Evolutionary conservation across 2,888 invertebrate genomes (phyloP).

Genomic region (Gandaritis pyraliata): DNA sequence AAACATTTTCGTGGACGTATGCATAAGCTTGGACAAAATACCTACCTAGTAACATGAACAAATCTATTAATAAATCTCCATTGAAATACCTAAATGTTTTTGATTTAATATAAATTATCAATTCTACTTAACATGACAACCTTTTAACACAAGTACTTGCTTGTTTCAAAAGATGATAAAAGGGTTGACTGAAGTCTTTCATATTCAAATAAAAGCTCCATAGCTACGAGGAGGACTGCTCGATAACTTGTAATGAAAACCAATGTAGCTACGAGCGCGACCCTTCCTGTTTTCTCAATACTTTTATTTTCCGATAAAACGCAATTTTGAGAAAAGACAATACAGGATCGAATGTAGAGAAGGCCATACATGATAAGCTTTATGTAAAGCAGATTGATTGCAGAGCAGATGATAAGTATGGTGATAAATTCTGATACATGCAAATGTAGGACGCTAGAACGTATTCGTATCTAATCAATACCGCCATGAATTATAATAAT

Average conservation of each 20-base stretch:
- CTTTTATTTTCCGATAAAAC: conserved; percentile 64
- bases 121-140: conserved; percentile 7
- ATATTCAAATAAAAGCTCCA: conserved; percentile 62
- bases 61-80: neutral
- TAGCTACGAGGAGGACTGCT: conserved; percentile 56
- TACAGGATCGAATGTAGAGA: conserved; percentile 6
- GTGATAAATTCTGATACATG: conserved; percentile 27
- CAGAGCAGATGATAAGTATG: conserved; percentile 31
- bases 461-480: conserved; percentile 36
- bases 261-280: conserved; percentile 68
- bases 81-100: neutral
- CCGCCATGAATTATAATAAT: conserved; percentile 38
- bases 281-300: conserved; percentile 67
- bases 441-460: conserved; percentile 27
- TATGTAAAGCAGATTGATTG: conserved; percentile 22
- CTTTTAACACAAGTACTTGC: conserved; percentile 14
- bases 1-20: conserved; percentile 3
- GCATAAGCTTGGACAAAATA: neutral
- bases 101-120: neutral
- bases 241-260: conserved; percentile 75
- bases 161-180: conserved; percentile 35
- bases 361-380: conserved; percentile 19
- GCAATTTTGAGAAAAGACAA: conserved; percentile 52
- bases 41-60: neutral
- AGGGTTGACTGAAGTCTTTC: conserved; percentile 51